phyloP scores from a whole-genome alignment of 2,888 invertebrate species.

The Dendrolimus houi region DNA sequence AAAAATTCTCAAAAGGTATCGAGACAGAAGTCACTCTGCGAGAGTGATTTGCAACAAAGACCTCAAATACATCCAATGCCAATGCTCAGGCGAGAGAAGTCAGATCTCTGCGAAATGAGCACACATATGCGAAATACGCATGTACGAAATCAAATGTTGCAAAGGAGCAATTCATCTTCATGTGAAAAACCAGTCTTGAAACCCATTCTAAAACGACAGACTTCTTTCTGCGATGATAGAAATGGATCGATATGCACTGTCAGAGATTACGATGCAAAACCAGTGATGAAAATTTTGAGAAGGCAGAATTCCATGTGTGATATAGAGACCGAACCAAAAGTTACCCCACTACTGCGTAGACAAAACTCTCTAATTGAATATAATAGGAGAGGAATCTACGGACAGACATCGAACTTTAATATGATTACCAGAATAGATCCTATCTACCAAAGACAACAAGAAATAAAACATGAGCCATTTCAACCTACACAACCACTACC shows the following conservation, averaged over 20 bases:
- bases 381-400: conserved; percentile 65
- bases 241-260: conserved; percentile 63
- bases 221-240: conserved; percentile 68
- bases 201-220: conserved; percentile 69
- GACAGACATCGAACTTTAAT: conserved; percentile 65
- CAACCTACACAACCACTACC: conserved; percentile 69
- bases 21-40: conserved; percentile 69
- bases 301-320: conserved; percentile 72
- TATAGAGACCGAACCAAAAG: conserved; percentile 74
- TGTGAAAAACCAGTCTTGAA: conserved; percentile 65
- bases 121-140: conserved; percentile 62
- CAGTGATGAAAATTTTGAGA: conserved; percentile 51
- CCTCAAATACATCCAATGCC: conserved; percentile 43
- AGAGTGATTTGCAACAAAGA: conserved; percentile 65
- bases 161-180: conserved; percentile 68
- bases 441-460: conserved; percentile 72
- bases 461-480: conserved; percentile 68
- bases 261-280: conserved; percentile 64
- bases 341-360: conserved; percentile 69
- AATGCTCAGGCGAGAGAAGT: conserved; percentile 64
- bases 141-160: conserved; percentile 65
- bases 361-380: conserved; percentile 73
- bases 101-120: conserved; percentile 59
- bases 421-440: conserved; percentile 76
- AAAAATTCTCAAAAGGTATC: conserved; percentile 67